phyloP scores from a whole-genome alignment of 64 coral and sea anemone genomes.

The Actinia equina region DNA sequence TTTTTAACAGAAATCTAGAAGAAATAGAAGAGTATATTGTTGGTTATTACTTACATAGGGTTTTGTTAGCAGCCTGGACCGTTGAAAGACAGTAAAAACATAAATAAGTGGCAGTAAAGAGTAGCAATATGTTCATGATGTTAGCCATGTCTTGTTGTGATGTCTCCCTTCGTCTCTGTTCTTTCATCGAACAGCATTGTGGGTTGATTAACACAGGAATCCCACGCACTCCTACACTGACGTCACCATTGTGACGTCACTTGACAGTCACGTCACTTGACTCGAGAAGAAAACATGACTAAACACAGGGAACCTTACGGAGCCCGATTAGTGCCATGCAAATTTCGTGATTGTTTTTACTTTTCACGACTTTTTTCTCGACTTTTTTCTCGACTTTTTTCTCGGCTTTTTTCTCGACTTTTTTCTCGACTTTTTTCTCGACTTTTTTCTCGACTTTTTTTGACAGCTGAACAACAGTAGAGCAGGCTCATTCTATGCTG shows the following conservation, averaged over 20 bases:
- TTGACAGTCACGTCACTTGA: no score
- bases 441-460: no score
- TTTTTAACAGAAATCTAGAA: neutral
- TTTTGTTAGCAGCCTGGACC: neutral
- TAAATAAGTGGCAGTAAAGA: neutral
- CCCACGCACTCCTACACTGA: neutral
- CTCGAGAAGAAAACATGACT: no score
- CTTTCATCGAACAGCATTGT: neutral
- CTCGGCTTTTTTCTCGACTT: no score
- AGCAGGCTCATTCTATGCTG: no score
- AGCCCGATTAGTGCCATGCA: no score
- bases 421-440: no score
- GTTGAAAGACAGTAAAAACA: neutral
- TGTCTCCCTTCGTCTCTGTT: neutral
- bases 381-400: no score
- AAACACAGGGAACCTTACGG: no score
- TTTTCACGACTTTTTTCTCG: no score
- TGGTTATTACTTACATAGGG: neutral
- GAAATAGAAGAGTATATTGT: neutral
- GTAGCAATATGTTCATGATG: neutral
- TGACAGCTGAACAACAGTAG: no score
- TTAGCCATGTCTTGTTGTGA: neutral
- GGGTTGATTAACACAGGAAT: neutral
- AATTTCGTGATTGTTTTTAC: no score
- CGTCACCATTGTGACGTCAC: neutral